These are phyloP conservation scores for Dryobota labecula DNA, from an alignment of 2,888 invertebrate genomes.

Conservation along the genomic window DNA sequence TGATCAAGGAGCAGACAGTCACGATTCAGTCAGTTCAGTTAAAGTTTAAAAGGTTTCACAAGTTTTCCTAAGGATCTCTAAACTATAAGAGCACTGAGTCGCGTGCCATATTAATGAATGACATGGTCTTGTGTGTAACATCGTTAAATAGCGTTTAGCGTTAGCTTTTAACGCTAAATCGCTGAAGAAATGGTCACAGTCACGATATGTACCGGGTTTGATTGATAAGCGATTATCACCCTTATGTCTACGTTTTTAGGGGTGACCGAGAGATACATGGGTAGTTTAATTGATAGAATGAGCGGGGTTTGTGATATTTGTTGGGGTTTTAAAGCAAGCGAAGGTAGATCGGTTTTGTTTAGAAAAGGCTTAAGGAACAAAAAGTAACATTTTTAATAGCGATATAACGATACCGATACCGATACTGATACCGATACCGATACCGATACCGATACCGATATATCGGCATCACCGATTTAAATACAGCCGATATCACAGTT, in stretches of 20 bases:
- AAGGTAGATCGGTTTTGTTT: background rate
- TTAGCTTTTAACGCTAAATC: slow-evolving; percentile 73
- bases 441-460: too few species aligned
- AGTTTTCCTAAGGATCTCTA: slow-evolving; percentile 39
- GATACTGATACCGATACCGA: too few species aligned
- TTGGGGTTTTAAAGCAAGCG: slow-evolving; percentile 11
- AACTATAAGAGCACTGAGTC: slow-evolving; percentile 69
- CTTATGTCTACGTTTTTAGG: slow-evolving; percentile 1
- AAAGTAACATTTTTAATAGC: too few species aligned
- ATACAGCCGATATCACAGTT: too few species aligned
- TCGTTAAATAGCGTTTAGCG: slow-evolving; percentile 74
- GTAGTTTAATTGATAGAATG: slow-evolving; percentile 6
- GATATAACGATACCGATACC: too few species aligned
- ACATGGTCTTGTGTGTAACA: slow-evolving; percentile 71
- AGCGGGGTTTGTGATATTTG: slow-evolving; percentile 18
- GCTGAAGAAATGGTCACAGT: slow-evolving; percentile 75
- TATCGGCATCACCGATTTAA: too few species aligned
- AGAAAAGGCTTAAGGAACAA: background rate
- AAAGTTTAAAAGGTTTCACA: slow-evolving; percentile 5
- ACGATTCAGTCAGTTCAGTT: too few species aligned
- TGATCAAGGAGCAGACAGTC: too few species aligned
- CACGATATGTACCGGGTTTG: slow-evolving; percentile 76
- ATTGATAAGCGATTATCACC: slow-evolving; percentile 51
- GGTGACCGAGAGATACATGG: slow-evolving; percentile 13
- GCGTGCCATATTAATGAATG: slow-evolving; percentile 74